phyloP scores from a whole-genome alignment of 2,888 invertebrate genomes.

The Nephrotoma flavescens region DNA sequence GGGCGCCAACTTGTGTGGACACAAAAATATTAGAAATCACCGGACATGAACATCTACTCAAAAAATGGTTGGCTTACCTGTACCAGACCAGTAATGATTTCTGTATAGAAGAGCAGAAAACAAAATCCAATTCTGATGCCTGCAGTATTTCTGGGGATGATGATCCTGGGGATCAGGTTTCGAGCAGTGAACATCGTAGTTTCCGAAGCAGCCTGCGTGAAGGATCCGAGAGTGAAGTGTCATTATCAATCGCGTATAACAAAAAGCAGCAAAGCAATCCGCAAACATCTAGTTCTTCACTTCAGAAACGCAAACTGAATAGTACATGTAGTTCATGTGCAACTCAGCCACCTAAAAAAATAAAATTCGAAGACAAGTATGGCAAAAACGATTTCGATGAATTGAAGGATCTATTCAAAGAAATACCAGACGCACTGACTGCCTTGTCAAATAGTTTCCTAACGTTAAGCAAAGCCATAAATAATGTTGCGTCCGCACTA shows the following conservation, averaged over 20 bases:
- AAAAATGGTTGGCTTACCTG: conserved; percentile 18
- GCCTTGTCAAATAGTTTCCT: neutral
- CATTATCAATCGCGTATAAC: no score
- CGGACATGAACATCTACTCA: conserved; percentile 7
- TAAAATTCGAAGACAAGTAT: neutral
- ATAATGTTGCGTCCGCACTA: neutral
- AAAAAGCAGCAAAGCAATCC: no score
- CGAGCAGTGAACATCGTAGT: neutral
- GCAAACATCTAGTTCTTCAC: no score
- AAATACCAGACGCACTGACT: neutral
- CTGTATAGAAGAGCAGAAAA: no score
- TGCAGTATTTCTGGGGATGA: neutral
- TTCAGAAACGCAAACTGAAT: no score
- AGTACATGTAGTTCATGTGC: no score
- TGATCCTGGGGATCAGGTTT: neutral
- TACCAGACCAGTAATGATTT: neutral
- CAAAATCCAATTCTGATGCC: neutral
- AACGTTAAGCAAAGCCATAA: neutral
- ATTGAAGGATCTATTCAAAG: neutral
- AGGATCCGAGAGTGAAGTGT: neutral
- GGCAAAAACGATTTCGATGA: neutral
- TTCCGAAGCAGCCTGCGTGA: no score
- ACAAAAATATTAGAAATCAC: conserved; percentile 8
- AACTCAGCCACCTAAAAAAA: neutral
- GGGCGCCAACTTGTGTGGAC: conserved; percentile 8